phyloP scores from a whole-genome alignment of 2,797 vertebrate genomes.

The Myotis pilosus region DNA sequence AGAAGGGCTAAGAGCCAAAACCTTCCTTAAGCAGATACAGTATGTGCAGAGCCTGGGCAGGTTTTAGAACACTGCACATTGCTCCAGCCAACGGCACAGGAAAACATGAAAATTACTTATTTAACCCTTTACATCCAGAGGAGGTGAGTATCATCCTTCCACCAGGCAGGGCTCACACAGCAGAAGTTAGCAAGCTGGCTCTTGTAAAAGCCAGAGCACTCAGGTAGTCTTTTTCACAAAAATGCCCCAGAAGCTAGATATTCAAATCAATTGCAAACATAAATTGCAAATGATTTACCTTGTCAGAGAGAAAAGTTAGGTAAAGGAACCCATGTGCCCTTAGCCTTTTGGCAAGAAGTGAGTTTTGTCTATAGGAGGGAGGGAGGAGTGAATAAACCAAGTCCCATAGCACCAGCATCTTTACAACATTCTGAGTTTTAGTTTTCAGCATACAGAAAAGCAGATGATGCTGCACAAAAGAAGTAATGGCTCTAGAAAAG shows the following conservation, averaged over 20 bases:
- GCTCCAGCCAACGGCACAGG: slow-evolving; percentile 49
- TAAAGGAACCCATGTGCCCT: slow-evolving; percentile 33
- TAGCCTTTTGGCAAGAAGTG: not conserved
- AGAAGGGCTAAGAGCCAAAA: slow-evolving; percentile 70
- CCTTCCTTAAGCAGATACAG: slow-evolving; percentile 62
- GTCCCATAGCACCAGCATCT: not conserved
- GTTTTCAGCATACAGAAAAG: not conserved
- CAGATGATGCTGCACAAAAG: not conserved
- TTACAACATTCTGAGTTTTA: slow-evolving; percentile 36
- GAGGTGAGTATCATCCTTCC: not conserved
- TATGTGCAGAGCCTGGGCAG: slow-evolving; percentile 43
- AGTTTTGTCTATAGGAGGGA: not conserved
- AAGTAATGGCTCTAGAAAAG: not conserved
- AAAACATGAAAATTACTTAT: slow-evolving; percentile 59
- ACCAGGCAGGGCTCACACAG: not conserved
- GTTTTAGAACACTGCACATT: slow-evolving; percentile 61
- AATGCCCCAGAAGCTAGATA: slow-evolving; percentile 43
- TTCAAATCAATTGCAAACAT: slow-evolving; percentile 52
- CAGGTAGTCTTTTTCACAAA: slow-evolving; percentile 3
- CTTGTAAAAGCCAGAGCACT: slow-evolving; percentile 28
- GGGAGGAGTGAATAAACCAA: not conserved
- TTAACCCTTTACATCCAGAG: slow-evolving; percentile 37
- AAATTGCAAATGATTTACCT: slow-evolving; percentile 51
- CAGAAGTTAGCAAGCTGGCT: slow-evolving; percentile 43
- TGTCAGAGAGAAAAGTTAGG: slow-evolving; percentile 6